Conservation (phyloP, 2,113 vertebrate species). For the Phaetusa simplex region DNA sequence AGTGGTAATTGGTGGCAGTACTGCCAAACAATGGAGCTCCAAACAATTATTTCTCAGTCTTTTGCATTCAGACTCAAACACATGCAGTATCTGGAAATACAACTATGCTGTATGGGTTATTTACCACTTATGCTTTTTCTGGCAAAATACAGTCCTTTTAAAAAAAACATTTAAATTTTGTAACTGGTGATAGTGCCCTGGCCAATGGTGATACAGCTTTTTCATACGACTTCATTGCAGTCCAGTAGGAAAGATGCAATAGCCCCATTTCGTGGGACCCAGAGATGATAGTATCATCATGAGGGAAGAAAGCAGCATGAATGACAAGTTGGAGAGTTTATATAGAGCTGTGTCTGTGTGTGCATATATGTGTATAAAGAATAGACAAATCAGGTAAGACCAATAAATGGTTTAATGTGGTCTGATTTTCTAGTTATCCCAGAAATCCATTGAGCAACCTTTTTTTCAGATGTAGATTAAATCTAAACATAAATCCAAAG, state of each 20-base stretch:
- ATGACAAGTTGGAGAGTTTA: background rate
- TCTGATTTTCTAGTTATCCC: background rate
- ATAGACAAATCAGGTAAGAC: background rate
- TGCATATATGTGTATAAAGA: background rate
- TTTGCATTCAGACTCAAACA: background rate
- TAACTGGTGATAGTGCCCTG: background rate
- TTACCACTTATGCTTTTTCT: background rate
- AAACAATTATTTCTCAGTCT: background rate
- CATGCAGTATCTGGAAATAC: background rate
- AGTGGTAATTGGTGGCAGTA: background rate
- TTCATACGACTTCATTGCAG: background rate
- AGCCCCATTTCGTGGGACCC: background rate
- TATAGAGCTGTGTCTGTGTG: background rate
- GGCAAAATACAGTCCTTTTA: background rate
- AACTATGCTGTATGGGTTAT: background rate
- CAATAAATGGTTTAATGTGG: background rate
- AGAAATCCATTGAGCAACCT: background rate
- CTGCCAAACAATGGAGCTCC: background rate
- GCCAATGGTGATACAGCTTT: background rate
- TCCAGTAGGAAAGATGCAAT: background rate
- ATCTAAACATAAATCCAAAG: background rate
- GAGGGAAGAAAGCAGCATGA: background rate
- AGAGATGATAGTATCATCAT: background rate
- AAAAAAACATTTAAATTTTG: background rate
- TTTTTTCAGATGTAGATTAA: background rate